These are phyloP conservation scores for Balanococcus diminutus DNA, from an alignment of 2,888 invertebrate species.

Conservation along the genomic window DNA sequence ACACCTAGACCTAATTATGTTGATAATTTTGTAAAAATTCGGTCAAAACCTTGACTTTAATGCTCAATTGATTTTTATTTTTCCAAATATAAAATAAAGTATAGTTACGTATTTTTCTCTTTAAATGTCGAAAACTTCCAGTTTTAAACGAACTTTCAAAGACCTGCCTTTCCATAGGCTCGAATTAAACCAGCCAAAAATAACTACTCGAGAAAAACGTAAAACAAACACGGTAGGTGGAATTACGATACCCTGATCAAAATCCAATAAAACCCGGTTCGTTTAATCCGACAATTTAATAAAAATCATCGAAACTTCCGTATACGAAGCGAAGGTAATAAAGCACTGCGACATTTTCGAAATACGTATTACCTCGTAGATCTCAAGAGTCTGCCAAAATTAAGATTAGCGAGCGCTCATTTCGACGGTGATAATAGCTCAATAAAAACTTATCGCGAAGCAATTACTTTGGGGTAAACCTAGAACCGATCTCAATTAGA, in stretches of 20 bases:
- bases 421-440: not conserved
- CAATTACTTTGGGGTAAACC: not conserved
- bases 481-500: not conserved
- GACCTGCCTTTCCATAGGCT: not conserved
- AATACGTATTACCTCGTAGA: not conserved
- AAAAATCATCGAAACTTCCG: not conserved
- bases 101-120: no score
- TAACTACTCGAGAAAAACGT: not conserved
- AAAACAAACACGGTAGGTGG: not conserved
- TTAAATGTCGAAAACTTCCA: no score
- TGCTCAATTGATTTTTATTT: no score
- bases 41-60: no score
- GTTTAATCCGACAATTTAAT: not conserved
- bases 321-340: not conserved
- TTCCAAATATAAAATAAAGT: no score
- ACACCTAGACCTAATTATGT: no score
- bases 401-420: slow-evolving; percentile 4
- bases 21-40: no score
- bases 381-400: not conserved
- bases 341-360: not conserved
- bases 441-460: slow-evolving; percentile 11
- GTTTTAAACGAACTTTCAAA: not conserved
- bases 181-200: not conserved
- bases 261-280: not conserved
- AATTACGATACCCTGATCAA: not conserved